A percentile compares a stretch with the other conserved stretches of the same genome.
These are phyloP conservation scores for Papilio machaon DNA, from an alignment of 1,140 invertebrate genomes.

Conservation along the genomic window DNA sequence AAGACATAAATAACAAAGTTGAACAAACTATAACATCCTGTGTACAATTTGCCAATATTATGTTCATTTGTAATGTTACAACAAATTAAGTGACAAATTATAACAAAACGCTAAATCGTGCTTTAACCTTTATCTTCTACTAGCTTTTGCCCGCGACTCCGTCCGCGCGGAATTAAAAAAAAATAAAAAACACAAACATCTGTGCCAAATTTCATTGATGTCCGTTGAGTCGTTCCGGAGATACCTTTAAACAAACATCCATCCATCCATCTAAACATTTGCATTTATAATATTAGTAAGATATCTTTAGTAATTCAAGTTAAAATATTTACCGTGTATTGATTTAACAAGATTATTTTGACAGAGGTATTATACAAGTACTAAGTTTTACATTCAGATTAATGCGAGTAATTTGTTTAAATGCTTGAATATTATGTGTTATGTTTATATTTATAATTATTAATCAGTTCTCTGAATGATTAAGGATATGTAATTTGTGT, in stretches of 20 bases:
- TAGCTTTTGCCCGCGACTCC: no score
- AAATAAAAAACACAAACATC: no score
- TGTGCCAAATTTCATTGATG: no score
- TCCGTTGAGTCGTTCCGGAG: no score
- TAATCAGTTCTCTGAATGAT: not conserved
- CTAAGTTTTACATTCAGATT: not conserved
- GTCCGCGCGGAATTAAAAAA: no score
- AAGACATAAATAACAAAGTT: no score
- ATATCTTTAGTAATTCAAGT: not conserved
- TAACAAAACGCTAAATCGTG: slow-evolving; percentile 21
- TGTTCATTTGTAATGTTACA: not conserved
- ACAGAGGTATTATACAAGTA: not conserved
- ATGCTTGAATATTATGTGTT: not conserved
- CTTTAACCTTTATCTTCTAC: not conserved
- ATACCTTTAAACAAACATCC: no score
- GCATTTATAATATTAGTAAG: no score
- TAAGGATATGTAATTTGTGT: not conserved
- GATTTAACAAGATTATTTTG: slow-evolving; percentile 3
- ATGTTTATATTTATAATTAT: not conserved
- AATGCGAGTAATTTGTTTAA: slow-evolving; percentile 11
- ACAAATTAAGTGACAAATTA: slow-evolving; percentile 17
- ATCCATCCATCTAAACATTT: no score
- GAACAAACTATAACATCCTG: no score
- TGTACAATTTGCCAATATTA: not conserved
- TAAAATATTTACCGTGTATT: not conserved